Evolutionary conservation across 2,113 vertebrate species (phyloP), one percentile per base, ranked within the genome.

Genomic region (Plecturocebus donacophilus): DNA sequence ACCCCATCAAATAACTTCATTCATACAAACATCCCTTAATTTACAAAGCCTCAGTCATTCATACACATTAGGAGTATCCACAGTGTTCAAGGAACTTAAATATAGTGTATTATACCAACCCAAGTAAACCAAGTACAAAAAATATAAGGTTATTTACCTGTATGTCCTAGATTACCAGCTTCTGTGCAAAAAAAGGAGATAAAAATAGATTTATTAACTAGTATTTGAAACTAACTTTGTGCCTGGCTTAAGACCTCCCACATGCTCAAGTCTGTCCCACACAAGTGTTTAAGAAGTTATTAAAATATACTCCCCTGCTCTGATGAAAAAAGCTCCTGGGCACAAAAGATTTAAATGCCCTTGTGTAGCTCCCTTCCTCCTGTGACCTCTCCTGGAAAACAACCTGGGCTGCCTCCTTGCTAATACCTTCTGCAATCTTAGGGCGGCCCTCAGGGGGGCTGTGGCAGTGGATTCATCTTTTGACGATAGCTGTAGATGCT

Each of bases 21-120:
- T 99, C 98, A 99, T 98, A 98, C 98, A 99, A 98, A 98, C 98
- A 8, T 98, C 98, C 97, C 98, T 98, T 99, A 98, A 98, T 97
- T 99, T 99, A 98, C 98, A 99, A 98, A 97, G 98, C 98, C 97
- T 98, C 98, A 98, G 98, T 98, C 98, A 99, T 96, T 99, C 99
- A 98, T 98, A 99, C 98, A 98, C 96, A 97, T 97, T 97, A 98
- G 98, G 98, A 96, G 98, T 83, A 98, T 98, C 98, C 98, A 99
- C 99, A 99, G 98, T 99, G 98, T 98, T 98, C 98, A 90, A 98
- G 88, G 97, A 98, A 99, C 98, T 99, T 99, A 99, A 99, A 99
- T 99, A 99, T 91, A 98, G 98, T 1, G 6, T 98, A 97, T 98
- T 97, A 98, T 98, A 98, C 92, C 98, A 98, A 98, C 97, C 98